A percentile compares a stretch with the other conserved stretches of the same genome.
Evolutionary conservation across 2,888 invertebrate genomes (phyloP).

Genomic region (Hydrotaea diabolus): DNA sequence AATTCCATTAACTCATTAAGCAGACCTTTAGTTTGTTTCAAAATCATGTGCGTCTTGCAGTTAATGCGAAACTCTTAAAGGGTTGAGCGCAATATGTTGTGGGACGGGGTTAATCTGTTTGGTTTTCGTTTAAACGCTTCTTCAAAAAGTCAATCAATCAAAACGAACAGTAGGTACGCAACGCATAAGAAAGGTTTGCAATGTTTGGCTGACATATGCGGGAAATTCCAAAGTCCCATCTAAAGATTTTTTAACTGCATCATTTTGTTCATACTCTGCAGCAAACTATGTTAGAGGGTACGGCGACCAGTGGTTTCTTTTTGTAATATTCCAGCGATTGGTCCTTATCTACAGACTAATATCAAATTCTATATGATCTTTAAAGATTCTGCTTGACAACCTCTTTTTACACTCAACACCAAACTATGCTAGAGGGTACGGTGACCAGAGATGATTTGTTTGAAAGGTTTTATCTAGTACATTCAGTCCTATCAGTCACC

Average conservation of each 20-base stretch:
- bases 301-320: not conserved
- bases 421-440: too few species aligned
- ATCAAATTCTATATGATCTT: too few species aligned
- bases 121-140: slow-evolving; percentile 21
- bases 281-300: not conserved
- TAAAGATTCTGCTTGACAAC: too few species aligned
- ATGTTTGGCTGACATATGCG: slow-evolving; percentile 12
- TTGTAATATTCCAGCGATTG: too few species aligned
- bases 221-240: not conserved
- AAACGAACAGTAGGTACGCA: not conserved
- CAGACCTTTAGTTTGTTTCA: not conserved
- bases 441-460: too few species aligned
- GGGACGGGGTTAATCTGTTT: slow-evolving; percentile 10
- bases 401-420: too few species aligned
- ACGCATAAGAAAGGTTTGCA: not conserved
- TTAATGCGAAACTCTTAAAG: not conserved
- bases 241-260: not conserved
- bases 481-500: too few species aligned
- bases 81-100: not conserved
- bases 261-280: not conserved
- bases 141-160: slow-evolving; percentile 23
- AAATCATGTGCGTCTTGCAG: not conserved
- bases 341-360: too few species aligned
- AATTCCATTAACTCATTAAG: slow-evolving; percentile 28
- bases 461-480: too few species aligned